A percentile compares a stretch with the other conserved stretches of the same genome.
Conservation (phyloP, 2,797 vertebrate species). For the Peromyscus aztecus region DNA sequence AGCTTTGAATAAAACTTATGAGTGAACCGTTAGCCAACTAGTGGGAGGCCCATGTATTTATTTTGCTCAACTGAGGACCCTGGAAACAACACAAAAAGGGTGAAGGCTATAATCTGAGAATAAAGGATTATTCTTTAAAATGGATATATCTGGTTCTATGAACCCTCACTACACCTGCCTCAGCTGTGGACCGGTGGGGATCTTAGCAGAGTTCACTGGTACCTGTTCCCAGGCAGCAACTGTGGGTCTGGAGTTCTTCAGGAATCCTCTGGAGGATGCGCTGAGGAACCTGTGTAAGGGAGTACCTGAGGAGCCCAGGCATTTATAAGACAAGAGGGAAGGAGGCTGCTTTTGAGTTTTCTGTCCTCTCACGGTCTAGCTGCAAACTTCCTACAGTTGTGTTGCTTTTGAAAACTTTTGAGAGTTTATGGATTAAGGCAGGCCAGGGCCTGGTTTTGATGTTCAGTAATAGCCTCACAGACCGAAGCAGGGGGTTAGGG, state of each 20-base stretch:
- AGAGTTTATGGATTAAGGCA: constrained; percentile 7
- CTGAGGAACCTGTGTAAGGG: background rate
- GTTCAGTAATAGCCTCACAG: background rate
- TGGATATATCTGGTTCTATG: background rate
- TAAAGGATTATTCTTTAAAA: constrained; percentile 9
- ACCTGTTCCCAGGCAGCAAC: background rate
- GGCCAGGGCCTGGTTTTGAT: background rate
- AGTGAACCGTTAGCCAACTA: background rate
- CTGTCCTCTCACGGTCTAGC: background rate
- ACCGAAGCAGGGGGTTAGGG: background rate
- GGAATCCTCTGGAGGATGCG: background rate
- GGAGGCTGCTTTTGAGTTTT: background rate
- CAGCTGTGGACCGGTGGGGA: background rate
- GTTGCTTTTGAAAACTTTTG: background rate
- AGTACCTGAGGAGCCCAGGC: background rate
- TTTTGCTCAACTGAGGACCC: background rate
- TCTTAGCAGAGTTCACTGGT: background rate
- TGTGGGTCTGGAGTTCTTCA: background rate
- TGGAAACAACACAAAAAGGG: constrained; percentile 9
- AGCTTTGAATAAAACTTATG: background rate
- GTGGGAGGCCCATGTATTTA: background rate
- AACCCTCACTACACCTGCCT: background rate
- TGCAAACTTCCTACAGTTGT: background rate
- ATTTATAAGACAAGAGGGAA: background rate
- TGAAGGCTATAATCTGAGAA: background rate